These are phyloP conservation scores for Regulus satrapa DNA, from an alignment of 2,113 vertebrate genomes.

Conservation along the genomic window DNA sequence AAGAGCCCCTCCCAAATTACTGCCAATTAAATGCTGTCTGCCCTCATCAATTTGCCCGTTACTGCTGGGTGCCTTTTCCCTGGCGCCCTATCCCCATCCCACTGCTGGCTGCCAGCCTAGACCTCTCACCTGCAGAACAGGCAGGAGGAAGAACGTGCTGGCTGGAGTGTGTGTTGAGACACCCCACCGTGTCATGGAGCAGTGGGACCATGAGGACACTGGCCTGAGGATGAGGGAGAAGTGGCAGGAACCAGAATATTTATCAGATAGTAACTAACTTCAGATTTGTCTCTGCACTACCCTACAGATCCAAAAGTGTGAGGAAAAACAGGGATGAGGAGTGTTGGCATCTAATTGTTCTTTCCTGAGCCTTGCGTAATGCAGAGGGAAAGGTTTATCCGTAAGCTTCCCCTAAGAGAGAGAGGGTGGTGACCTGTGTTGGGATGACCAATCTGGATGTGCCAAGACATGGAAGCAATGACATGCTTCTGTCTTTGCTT, in stretches of 20 bases:
- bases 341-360: neutral
- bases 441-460: neutral
- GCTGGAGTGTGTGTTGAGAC: neutral
- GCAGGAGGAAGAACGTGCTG: neutral
- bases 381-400: neutral
- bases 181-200: fast-evolving
- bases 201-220: neutral
- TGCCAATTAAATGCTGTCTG: constrained; percentile 22
- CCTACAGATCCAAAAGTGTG: neutral
- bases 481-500: neutral
- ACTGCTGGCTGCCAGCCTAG: constrained; percentile 1
- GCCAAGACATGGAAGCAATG: neutral
- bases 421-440: neutral
- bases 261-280: neutral
- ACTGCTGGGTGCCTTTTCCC: neutral
- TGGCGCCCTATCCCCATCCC: neutral
- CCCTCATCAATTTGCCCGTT: constrained; percentile 36
- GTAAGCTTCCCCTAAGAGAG: neutral
- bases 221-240: neutral
- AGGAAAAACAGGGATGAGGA: neutral
- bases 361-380: neutral
- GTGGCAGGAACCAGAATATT: neutral
- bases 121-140: constrained; percentile 15
- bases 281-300: neutral
- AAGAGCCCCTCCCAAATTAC: neutral